Conservation (phyloP, 2,113 vertebrate genomes). For the Papio anubis region DNA sequence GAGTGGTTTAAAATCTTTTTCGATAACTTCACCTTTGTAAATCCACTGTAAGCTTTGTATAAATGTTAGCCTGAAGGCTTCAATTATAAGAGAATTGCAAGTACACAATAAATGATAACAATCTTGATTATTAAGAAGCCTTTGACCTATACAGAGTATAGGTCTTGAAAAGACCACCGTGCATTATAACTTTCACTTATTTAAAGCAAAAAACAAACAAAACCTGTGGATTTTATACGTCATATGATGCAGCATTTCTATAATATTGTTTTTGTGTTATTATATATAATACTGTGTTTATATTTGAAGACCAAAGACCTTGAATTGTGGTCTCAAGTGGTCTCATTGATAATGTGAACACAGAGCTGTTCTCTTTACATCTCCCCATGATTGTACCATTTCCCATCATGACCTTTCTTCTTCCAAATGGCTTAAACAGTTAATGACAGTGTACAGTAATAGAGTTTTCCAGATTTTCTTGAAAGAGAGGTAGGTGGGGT, state of each 20-base stretch:
- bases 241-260: fast-evolving
- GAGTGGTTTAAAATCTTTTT: slow-evolving; percentile 64
- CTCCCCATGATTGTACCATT: neutral
- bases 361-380: neutral
- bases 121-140: neutral
- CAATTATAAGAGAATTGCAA: slow-evolving; percentile 27
- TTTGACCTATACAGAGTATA: neutral
- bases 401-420: neutral
- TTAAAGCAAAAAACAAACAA: neutral
- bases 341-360: neutral
- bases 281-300: neutral
- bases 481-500: neutral
- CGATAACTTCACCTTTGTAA: slow-evolving; percentile 66
- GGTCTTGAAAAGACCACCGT: neutral
- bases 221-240: neutral
- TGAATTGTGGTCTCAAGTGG: neutral
- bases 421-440: neutral
- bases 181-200: neutral
- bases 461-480: neutral
- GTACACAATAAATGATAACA: neutral
- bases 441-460: neutral
- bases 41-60: slow-evolving; percentile 53
- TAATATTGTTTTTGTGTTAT: neutral
- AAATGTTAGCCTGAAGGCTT: slow-evolving; percentile 45
- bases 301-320: neutral